Evolutionary conservation across 2,113 vertebrate species (phyloP).

Genomic region (Coturnix japonica): DNA sequence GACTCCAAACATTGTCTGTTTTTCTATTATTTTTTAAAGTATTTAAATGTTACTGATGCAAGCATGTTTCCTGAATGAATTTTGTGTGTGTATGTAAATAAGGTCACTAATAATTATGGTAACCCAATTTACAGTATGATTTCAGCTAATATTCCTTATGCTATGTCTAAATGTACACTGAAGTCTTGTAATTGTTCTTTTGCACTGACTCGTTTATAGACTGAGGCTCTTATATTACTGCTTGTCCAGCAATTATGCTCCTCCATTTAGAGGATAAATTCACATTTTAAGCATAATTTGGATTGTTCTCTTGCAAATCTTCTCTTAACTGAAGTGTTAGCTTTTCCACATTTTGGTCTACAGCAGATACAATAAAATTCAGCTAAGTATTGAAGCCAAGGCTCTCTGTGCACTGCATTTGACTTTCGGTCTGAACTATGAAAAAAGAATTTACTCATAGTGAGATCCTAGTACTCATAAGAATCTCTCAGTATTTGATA

Average conservation of each 20-base stretch:
- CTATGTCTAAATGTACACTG: rapidly evolving
- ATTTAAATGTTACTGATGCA: not conserved
- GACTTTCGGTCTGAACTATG: not conserved
- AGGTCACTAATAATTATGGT: not conserved
- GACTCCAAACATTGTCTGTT: not conserved
- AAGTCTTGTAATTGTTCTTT: not conserved
- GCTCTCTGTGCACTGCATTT: not conserved
- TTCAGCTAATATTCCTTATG: not conserved
- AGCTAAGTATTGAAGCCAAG: not conserved
- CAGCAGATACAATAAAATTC: not conserved
- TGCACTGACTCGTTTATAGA: not conserved
- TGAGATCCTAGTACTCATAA: not conserved
- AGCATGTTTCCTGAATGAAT: not conserved
- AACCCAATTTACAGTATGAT: not conserved
- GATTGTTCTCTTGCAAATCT: not conserved
- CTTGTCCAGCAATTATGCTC: not conserved
- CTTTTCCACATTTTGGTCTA: not conserved
- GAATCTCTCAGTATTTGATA: not conserved
- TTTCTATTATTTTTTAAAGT: not conserved
- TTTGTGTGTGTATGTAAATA: not conserved
- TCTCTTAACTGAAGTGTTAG: not conserved
- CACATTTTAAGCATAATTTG: not conserved
- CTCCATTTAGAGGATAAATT: not conserved
- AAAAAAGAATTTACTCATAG: not conserved
- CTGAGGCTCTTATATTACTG: not conserved